Evolutionary conservation across 2,113 vertebrate genomes (phyloP), one percentile per base, ranked within the genome.

Genomic region (Poeciliopsis turrubarensis): DNA sequence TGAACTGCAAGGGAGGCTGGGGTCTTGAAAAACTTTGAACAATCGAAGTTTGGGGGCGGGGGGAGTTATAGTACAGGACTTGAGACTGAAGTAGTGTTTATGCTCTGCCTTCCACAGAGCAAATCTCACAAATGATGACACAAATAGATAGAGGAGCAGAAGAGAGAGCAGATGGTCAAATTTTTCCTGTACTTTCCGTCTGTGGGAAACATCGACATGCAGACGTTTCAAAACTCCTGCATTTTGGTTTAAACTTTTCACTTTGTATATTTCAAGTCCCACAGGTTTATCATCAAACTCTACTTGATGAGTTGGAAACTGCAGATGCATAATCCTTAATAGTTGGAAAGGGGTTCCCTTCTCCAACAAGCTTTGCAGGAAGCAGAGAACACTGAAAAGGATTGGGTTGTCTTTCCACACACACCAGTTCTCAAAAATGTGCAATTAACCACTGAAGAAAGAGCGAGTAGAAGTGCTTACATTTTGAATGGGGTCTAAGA

Each of bases 1-100:
- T 68, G 27, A 78, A 65, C 60, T 75, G 31, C 60, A 64, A 64
- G 63, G 63, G 76, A 30, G 62, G 76, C 70, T 51, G 76, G 57
- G 76, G 78, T 60, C 73, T 51, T 65, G 57, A 80, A 68, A 63
- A 80, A 73, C 71, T 73, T 87, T 86, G 71, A 81, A 72, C 41
- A 65, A 71, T 73, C 72, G 75, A 86, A 73, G 82, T 82, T 30
- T 25, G 34, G 86, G 81, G 86, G 90, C 26, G 86, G 81, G 86
- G 90, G 80, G 90, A 90, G 87, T 92, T 91, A 91, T 84, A 92
- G 87, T 74, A 83, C 86, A 89, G 87, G 83, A 81, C 75, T 80
- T 80, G 70, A 81, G 65, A 69, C 72, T 77, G 72, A 73, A 68
- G 71, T 70, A 65, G 66, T 70, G 71, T 69, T 77, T 82, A 22